phyloP scores from a whole-genome alignment of 2,888 invertebrate species.

The Cancer borealis region DNA sequence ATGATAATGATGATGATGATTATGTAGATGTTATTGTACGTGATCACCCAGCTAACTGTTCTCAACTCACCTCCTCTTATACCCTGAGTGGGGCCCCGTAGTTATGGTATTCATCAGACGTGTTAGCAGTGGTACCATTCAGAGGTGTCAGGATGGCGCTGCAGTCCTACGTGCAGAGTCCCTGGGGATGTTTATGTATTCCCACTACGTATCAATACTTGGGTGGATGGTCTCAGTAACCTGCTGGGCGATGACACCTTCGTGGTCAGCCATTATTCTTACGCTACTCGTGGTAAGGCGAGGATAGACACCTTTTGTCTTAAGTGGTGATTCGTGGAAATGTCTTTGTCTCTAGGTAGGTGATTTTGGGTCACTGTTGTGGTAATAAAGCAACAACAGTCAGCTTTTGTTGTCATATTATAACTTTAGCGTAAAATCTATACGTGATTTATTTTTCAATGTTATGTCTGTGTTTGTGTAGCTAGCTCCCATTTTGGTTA shows the following conservation, averaged over 20 bases:
- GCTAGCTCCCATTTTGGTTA: background rate
- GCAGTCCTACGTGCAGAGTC: background rate
- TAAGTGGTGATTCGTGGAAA: background rate
- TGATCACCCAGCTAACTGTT: too few relatives aligned
- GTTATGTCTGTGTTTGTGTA: background rate
- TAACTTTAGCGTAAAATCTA: background rate
- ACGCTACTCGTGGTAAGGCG: background rate
- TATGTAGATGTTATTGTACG: too few relatives aligned
- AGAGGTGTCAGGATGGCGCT: background rate
- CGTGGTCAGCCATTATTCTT: background rate
- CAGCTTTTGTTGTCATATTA: background rate
- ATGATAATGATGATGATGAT: too few relatives aligned
- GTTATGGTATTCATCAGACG: background rate
- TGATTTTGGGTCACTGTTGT: background rate
- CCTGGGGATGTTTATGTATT: background rate
- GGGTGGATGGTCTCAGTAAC: background rate
- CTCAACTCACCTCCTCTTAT: too few relatives aligned
- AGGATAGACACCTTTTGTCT: background rate
- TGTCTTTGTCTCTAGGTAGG: background rate
- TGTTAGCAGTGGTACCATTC: background rate
- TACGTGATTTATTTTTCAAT: background rate
- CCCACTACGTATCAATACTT: slow-evolving; percentile 20
- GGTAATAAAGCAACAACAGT: background rate
- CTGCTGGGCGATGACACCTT: background rate
- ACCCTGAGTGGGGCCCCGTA: background rate